Evolutionary conservation across 2,888 invertebrate species (phyloP).

Genomic region (Eupithecia pulchellata): DNA sequence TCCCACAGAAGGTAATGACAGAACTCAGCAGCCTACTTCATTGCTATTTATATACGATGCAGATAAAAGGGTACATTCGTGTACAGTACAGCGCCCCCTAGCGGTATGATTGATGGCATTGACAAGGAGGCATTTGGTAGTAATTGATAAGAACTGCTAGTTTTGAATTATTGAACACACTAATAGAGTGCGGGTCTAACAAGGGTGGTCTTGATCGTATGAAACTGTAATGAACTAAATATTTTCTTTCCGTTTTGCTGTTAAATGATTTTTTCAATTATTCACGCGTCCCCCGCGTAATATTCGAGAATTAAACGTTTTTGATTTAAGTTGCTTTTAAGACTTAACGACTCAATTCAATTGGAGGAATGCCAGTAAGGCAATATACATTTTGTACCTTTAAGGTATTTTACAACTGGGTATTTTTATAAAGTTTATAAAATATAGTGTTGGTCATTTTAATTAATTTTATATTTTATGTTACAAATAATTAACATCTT

Average conservation of each 20-base stretch:
- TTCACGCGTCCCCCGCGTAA: not conserved
- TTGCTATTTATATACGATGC: constrained; percentile 24
- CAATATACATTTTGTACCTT: not conserved
- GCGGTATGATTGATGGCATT: constrained; percentile 41
- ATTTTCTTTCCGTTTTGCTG: not conserved
- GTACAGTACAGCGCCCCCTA: constrained; percentile 18
- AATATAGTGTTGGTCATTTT: no score
- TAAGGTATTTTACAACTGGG: not conserved
- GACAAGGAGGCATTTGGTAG: constrained; percentile 43
- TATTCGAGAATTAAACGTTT: no score
- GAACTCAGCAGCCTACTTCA: not conserved
- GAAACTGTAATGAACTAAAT: not conserved
- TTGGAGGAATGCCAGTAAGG: not conserved
- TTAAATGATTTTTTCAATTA: not conserved
- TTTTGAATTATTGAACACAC: constrained; percentile 39
- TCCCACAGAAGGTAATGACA: not conserved
- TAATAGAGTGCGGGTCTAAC: constrained; percentile 17
- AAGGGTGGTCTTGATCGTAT: not conserved
- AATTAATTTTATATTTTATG: no score
- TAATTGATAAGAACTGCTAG: constrained; percentile 31
- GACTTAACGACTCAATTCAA: not conserved
- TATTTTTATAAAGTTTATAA: no score
- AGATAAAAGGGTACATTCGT: constrained; percentile 28
- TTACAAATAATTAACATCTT: no score
- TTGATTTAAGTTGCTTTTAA: not conserved